These are phyloP conservation scores for Mobula hypostoma DNA, from an alignment of 2,113 vertebrate genomes.

Conservation along the genomic window DNA sequence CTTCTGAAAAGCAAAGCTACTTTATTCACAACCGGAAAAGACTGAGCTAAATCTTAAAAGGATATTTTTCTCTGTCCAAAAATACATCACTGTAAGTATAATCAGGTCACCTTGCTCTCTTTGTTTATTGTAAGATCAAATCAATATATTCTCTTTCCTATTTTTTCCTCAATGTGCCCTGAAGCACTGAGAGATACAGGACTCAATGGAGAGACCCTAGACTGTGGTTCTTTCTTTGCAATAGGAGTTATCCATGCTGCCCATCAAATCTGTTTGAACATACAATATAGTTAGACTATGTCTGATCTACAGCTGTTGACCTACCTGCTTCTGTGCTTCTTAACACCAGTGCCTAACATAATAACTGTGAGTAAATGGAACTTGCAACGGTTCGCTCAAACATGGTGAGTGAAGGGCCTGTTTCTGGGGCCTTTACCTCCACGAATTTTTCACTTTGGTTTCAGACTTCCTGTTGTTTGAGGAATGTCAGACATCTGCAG, in stretches of 20 bases:
- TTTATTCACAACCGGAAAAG: neutral
- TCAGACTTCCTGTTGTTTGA: neutral
- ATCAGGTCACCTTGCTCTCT: too few species aligned
- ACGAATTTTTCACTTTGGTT: neutral
- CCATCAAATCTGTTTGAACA: neutral
- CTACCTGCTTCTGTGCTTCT: neutral
- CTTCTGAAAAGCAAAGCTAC: neutral
- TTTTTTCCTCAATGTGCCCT: too few species aligned
- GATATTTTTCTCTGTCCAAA: too few species aligned
- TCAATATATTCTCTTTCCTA: too few species aligned
- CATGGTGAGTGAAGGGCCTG: too few species aligned
- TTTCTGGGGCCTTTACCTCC: too few species aligned
- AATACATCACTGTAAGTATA: too few species aligned
- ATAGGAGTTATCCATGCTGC: neutral
- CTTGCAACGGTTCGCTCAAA: too few species aligned
- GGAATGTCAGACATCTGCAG: neutral
- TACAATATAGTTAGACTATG: neutral
- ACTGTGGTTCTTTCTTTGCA: neutral
- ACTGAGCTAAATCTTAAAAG: neutral
- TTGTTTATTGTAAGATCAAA: too few species aligned
- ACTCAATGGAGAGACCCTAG: too few species aligned
- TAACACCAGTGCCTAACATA: neutral
- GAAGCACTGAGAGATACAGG: too few species aligned
- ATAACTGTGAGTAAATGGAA: neutral
- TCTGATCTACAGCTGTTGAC: neutral